Conservation (phyloP, 1,140 invertebrate genomes). For the Drosophila ironensis region DNA sequence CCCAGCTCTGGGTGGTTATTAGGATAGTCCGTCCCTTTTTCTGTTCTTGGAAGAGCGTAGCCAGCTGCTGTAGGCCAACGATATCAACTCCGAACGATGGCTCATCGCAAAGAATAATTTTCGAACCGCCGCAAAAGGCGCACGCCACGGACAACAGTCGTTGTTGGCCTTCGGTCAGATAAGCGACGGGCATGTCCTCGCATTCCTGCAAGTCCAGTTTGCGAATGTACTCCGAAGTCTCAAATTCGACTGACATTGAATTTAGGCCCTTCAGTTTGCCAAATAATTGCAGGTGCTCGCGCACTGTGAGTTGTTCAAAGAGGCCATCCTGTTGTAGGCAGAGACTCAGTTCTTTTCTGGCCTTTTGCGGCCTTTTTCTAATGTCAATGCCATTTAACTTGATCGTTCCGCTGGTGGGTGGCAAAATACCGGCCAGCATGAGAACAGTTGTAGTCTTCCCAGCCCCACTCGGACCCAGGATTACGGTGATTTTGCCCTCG, state of each 20-base stretch:
- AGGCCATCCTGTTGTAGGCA: constrained; percentile 98
- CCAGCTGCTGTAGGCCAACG: constrained; percentile 91
- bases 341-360: constrained; percentile 88
- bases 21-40: constrained; percentile 88
- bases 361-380: constrained; percentile 83
- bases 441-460: constrained; percentile 90
- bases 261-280: constrained; percentile 86
- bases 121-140: constrained; percentile 87
- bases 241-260: no score
- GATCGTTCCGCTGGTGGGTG: constrained; percentile 87
- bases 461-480: constrained; percentile 91
- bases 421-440: constrained; percentile 89
- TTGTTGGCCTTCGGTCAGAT: constrained; percentile 92
- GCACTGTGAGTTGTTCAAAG: constrained; percentile 93
- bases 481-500: constrained; percentile 85
- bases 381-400: constrained; percentile 87
- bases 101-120: constrained; percentile 92
- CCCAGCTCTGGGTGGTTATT: constrained; percentile 98
- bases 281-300: constrained; percentile 94
- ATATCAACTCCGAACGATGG: constrained; percentile 98
- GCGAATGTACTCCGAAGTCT: constrained; percentile 84
- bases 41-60: constrained; percentile 89
- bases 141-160: constrained; percentile 88
- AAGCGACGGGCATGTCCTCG: constrained; percentile 83
- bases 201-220: constrained; percentile 86